phyloP scores from a whole-genome alignment of 2,888 invertebrate genomes.

The Drosophila fulvimacula region DNA sequence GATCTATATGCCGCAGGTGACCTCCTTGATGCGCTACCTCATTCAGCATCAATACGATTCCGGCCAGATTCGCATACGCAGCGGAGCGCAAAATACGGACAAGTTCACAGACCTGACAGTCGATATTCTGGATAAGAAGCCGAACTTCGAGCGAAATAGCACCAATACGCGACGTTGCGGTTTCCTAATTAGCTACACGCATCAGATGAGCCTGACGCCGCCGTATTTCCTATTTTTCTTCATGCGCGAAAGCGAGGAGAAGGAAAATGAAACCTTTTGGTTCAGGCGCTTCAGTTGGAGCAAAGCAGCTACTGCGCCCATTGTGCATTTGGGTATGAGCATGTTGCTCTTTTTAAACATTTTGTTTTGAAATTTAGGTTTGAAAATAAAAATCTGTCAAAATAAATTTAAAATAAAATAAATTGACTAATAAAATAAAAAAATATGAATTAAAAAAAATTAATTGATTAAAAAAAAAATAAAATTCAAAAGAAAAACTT shows the following conservation, averaged over 20 bases:
- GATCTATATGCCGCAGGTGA: slow-evolving; percentile 58
- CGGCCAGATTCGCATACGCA: slow-evolving; percentile 28
- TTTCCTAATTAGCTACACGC: slow-evolving; percentile 42
- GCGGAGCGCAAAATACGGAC: not conserved
- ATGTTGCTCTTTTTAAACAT: not conserved
- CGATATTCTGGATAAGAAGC: slow-evolving; percentile 7
- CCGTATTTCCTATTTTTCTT: slow-evolving; percentile 31
- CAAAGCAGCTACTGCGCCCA: not conserved
- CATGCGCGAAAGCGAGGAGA: slow-evolving; percentile 23
- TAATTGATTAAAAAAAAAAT: too few relatives aligned
- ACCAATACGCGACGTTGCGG: slow-evolving; percentile 18
- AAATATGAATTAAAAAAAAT: too few relatives aligned
- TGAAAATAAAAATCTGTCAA: not conserved
- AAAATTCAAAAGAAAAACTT: too few relatives aligned
- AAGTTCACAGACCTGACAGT: slow-evolving; percentile 35
- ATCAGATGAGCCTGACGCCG: not conserved
- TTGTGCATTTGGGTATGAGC: not conserved
- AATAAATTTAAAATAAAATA: too few relatives aligned
- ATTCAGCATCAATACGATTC: slow-evolving; percentile 6
- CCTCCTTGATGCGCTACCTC: slow-evolving; percentile 27
- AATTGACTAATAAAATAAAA: too few relatives aligned
- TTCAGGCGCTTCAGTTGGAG: slow-evolving; percentile 39
- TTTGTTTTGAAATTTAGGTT: not conserved
- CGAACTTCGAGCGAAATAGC: not conserved
- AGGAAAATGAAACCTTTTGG: slow-evolving; percentile 2